Conservation (phyloP, 2,113 vertebrate genomes). For the Acinonyx jubatus region DNA sequence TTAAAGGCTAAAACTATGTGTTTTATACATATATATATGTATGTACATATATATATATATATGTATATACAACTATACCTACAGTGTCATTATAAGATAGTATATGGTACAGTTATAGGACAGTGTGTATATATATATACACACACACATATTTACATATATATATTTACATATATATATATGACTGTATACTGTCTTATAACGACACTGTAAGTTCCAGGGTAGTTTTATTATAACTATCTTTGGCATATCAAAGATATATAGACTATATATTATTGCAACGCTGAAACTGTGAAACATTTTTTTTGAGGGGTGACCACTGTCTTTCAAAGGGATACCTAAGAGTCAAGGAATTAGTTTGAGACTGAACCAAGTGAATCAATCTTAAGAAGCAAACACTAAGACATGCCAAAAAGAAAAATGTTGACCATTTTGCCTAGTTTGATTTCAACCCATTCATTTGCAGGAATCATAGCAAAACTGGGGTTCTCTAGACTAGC, state of each 20-base stretch:
- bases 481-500: not conserved
- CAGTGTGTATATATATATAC: no score
- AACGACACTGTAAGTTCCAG: constrained; percentile 14
- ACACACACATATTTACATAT: no score
- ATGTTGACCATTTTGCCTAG: constrained; percentile 60
- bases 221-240: constrained; percentile 27
- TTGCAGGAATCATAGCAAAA: constrained; percentile 13
- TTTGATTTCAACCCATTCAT: constrained; percentile 17
- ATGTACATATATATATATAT: not conserved
- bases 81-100: no score
- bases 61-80: not conserved
- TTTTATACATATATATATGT: not conserved
- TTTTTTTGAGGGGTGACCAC: not conserved
- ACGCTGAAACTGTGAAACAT: not conserved
- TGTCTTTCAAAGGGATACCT: not conserved
- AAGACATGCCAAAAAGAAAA: constrained; percentile 73
- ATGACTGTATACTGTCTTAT: constrained; percentile 32
- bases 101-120: no score
- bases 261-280: not conserved
- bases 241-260: constrained; percentile 16
- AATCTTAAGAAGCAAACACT: constrained; percentile 69
- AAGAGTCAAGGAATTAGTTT: constrained; percentile 84
- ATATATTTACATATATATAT: not conserved
- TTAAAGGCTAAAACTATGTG: not conserved
- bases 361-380: constrained; percentile 76